Evolutionary conservation across 2,113 vertebrate genomes (phyloP).

Genomic region (Macroglossus sobrinus): DNA sequence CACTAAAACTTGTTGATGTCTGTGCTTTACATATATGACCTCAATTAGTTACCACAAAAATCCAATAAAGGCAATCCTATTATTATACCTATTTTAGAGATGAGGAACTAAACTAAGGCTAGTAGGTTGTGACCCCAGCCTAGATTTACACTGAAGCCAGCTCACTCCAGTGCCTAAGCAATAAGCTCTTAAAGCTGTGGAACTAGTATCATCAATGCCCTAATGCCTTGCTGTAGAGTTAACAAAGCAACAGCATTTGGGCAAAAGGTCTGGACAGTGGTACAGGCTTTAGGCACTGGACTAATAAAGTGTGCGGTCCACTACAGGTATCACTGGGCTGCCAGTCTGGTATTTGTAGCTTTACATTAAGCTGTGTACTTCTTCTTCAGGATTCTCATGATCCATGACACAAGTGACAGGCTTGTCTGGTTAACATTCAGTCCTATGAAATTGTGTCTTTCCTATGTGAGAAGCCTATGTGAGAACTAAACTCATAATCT

Average conservation of each 20-base stretch:
- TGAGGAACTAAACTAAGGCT: neutral
- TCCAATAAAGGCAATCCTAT: neutral
- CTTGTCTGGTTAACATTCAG: neutral
- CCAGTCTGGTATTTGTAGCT: no score
- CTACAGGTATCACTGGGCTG: neutral
- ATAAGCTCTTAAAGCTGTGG: neutral
- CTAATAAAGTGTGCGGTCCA: accelerated
- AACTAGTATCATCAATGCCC: neutral
- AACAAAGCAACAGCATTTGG: neutral
- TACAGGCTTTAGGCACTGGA: neutral
- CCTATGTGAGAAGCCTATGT: neutral
- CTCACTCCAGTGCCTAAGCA: neutral
- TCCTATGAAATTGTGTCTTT: neutral
- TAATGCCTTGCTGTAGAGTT: neutral
- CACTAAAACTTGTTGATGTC: neutral
- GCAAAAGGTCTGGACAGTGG: accelerated
- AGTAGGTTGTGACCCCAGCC: neutral
- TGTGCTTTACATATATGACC: neutral
- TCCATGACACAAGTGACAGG: neutral
- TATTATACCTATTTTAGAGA: neutral
- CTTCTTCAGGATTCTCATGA: neutral
- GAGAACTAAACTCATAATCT: neutral
- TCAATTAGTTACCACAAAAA: neutral
- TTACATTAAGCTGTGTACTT: neutral
- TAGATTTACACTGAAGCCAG: neutral